A percentile compares a stretch with the other conserved stretches of the same genome.
Evolutionary conservation across 1,140 invertebrate species (phyloP).

Genomic region (Gonatopus flavifemur): DNA sequence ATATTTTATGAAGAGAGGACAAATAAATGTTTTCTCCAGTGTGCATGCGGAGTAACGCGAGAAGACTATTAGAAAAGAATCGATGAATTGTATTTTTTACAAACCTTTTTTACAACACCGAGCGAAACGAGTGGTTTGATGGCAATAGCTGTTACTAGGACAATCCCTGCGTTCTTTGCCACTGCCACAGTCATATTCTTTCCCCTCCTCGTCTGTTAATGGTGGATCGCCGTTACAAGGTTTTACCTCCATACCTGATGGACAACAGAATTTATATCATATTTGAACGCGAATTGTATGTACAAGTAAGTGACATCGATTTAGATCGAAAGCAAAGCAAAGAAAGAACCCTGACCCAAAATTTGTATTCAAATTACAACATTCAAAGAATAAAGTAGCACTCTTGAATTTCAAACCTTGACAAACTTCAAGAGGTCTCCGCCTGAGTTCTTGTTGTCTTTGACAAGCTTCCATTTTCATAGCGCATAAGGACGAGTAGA

Average conservation of each 20-base stretch:
- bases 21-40: no score
- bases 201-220: conserved; percentile 68
- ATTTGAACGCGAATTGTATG: not conserved
- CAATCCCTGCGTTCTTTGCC: conserved; percentile 76
- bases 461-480: conserved; percentile 87
- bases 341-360: not conserved
- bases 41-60: no score
- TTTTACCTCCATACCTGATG: conserved; percentile 76
- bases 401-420: conserved; percentile 64
- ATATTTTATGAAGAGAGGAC: no score
- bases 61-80: no score
- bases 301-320: not conserved
- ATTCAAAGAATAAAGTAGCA: not conserved
- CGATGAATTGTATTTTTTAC: not conserved
- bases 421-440: conserved; percentile 77
- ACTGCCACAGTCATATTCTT: conserved; percentile 84
- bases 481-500: conserved; percentile 80
- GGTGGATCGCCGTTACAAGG: conserved; percentile 84
- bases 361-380: not conserved
- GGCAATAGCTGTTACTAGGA: conserved; percentile 80
- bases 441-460: conserved; percentile 76
- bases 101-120: conserved; percentile 82
- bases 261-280: not conserved
- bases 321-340: not conserved
- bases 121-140: conserved; percentile 77